phyloP scores from a whole-genome alignment of 2,113 vertebrate species.

The Scomber scombrus region DNA sequence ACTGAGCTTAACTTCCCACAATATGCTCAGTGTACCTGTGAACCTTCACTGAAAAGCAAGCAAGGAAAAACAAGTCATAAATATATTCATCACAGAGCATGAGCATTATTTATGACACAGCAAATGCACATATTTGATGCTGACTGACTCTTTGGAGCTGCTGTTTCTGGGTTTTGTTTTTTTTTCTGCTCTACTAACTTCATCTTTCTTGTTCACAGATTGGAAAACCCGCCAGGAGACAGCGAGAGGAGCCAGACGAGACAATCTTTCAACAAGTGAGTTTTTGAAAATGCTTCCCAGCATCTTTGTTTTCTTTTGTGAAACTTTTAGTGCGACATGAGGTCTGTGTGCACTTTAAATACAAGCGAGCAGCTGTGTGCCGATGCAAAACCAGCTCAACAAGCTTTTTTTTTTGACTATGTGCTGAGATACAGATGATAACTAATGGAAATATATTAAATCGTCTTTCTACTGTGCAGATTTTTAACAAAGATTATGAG shows the following conservation, averaged over 20 bases:
- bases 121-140: conserved; percentile 3
- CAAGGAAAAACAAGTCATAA: conserved; percentile 2
- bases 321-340: background rate
- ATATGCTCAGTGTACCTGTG: background rate
- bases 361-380: background rate
- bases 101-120: conserved; percentile 29
- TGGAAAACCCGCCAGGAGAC: conserved; percentile 82
- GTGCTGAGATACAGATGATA: no score
- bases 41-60: background rate
- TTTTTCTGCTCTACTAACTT: background rate
- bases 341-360: background rate
- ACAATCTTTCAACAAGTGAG: conserved; percentile 85
- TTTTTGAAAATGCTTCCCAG: background rate
- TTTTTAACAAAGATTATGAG: no score
- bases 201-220: conserved; percentile 57
- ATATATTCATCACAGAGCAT: background rate
- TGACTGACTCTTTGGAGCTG: background rate
- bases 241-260: conserved; percentile 71
- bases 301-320: background rate
- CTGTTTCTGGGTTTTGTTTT: background rate
- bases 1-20: background rate
- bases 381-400: no score
- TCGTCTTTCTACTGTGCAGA: no score
- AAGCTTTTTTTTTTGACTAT: no score
- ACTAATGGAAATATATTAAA: no score